Base-by-base conservation (phyloP, 2,888 invertebrate genomes). In the Phortica okadai region DNA sequence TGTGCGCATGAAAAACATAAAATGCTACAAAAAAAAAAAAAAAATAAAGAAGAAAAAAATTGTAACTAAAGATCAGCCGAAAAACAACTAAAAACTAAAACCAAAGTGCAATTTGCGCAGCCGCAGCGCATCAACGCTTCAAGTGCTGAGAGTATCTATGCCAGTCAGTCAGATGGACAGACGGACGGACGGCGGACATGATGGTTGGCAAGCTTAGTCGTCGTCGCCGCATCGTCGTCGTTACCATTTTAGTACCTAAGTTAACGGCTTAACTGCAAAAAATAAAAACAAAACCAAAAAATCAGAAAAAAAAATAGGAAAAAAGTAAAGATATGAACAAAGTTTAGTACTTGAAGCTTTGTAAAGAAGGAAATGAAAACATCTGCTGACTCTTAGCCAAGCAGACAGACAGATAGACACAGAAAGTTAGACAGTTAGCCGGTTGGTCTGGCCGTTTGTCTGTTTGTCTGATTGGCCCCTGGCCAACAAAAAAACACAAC, bases 281-380 rank as follows among this genome's bases (percentile, higher is more conserved):
- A 41, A 6, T 33, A 62, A 21, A 73, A 59, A 41, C 44, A 16
- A 41, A 44, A n/a, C n/a, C n/a, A n/a, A 59, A 16, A 62, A 21
- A 8, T 6, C 14, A 50, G 54, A 70, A 58, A 25, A 58, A 25
- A 58, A 62, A 21, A 73, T 42, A 41, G 44, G 16, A 33, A 42
- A 59, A 16, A 59, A 6, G 14, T 0, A 14, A 56, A 41, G 25
- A 59, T 33, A 33, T 50, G 45, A 45, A 54, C 56, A 56, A 44
- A 56, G 42, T 73, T 62, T 74, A 75, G 45, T 69, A 54, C 54
- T 66, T 74, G 58, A 56, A 73, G 75, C 73, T 73, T 77, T 74
- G 74, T 73, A 67, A 79, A 81, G 86, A 87, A 86, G 87, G 86
- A 87, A 86, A 87, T 87, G 87, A 86, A 86, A 87, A 86, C 87